Evolutionary conservation across 2,888 invertebrate species (phyloP).

Genomic region (Drosophila nr. perissopoda): DNA sequence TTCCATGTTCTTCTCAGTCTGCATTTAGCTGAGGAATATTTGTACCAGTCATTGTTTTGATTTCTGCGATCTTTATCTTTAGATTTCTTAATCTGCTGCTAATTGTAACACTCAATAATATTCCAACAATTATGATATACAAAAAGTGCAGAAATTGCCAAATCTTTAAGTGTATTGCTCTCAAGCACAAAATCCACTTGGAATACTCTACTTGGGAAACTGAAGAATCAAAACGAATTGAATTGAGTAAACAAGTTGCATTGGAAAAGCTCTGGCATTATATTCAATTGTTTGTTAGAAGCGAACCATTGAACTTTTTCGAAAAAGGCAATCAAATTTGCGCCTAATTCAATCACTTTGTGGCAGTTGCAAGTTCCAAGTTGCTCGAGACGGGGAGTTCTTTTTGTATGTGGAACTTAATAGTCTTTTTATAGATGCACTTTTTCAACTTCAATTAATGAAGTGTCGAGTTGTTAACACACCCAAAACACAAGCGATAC

Average conservation of each 20-base stretch:
- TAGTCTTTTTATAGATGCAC: conserved; percentile 79
- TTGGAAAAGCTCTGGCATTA: conserved; percentile 51
- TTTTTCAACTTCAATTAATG: conserved; percentile 80
- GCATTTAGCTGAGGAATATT: conserved; percentile 9
- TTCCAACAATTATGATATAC: conserved; percentile 15
- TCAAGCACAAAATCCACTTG: conserved; percentile 40
- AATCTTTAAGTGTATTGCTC: conserved; percentile 65
- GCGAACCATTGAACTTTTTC: conserved; percentile 72
- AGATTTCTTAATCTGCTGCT: conserved; percentile 13
- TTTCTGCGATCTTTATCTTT: background rate
- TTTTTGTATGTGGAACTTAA: conserved; percentile 69
- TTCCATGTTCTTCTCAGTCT: background rate
- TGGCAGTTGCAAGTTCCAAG: conserved; percentile 39
- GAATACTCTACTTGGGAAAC: conserved; percentile 41
- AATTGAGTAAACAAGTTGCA: conserved; percentile 54
- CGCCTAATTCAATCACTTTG: conserved; percentile 49
- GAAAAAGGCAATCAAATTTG: conserved; percentile 72
- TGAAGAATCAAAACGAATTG: conserved; percentile 17
- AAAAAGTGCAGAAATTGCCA: conserved; percentile 59
- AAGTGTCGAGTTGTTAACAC: conserved; percentile 81
- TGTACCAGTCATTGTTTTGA: background rate
- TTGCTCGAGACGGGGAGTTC: conserved; percentile 34
- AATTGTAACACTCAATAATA: conserved; percentile 32
- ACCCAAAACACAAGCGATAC: conserved; percentile 65
- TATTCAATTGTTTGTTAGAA: conserved; percentile 37